These are phyloP conservation scores for Myiagra hebetior DNA, from an alignment of 2,113 vertebrate genomes.

Conservation along the genomic window DNA sequence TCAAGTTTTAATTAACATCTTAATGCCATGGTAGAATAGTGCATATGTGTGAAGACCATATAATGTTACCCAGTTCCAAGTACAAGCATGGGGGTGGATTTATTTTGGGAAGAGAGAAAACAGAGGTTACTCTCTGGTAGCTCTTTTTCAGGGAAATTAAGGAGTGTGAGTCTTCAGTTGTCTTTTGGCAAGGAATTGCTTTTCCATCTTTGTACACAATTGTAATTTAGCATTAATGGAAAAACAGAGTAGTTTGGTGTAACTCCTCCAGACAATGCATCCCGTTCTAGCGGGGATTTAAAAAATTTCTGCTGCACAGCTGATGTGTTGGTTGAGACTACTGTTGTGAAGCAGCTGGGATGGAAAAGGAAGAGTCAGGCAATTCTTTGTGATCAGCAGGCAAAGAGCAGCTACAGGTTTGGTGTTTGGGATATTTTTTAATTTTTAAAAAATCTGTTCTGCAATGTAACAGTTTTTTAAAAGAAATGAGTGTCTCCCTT, in stretches of 20 bases:
- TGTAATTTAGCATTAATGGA: not conserved
- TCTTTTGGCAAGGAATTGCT: not conserved
- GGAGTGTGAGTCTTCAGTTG: not conserved
- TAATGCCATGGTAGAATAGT: not conserved
- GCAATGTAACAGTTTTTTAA: accelerated
- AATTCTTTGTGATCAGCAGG: not conserved
- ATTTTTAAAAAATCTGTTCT: not conserved
- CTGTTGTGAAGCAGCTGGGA: not conserved
- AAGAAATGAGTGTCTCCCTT: not conserved
- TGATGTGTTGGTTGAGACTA: not conserved
- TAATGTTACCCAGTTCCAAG: not conserved
- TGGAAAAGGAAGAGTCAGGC: not conserved
- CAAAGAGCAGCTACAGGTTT: not conserved
- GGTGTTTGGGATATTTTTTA: not conserved
- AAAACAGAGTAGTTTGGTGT: not conserved
- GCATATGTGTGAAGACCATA: not conserved
- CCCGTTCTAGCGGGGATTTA: not conserved
- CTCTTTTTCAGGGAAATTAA: not conserved
- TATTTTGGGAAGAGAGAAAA: not conserved
- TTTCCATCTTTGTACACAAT: not conserved
- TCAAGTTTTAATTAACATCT: not conserved
- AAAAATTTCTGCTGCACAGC: not conserved
- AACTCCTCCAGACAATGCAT: not conserved
- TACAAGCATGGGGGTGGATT: not conserved
- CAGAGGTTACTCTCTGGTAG: not conserved